Percentiles rank a stretch among this genome's conserved stretches.
Evolutionary conservation across 1,140 invertebrate genomes (phyloP).

Genomic region (Metaphire vulgaris): DNA sequence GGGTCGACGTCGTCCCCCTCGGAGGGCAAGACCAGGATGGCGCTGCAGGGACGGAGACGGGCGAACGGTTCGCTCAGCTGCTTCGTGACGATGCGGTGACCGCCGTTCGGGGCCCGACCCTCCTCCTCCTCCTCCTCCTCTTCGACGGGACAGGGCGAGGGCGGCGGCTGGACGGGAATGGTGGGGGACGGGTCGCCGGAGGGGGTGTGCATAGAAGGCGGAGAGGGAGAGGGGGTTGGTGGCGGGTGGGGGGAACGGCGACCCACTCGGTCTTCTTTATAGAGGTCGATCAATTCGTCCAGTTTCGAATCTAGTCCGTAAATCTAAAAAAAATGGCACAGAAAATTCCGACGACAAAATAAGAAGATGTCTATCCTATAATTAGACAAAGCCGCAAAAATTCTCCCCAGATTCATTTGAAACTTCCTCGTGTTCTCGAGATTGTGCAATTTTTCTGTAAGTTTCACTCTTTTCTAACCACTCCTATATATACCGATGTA

Average conservation of each 20-base stretch:
- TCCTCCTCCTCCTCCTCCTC: too few species aligned
- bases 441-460: too few species aligned
- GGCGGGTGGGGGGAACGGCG: background rate
- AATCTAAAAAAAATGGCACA: too few species aligned
- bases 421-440: too few species aligned
- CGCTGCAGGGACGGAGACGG: background rate
- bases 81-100: conserved; percentile 4
- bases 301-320: conserved; percentile 7
- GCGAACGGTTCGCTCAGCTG: conserved; percentile 14
- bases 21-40: background rate
- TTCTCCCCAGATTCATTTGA: too few species aligned
- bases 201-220: background rate
- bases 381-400: too few species aligned
- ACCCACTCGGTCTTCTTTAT: background rate
- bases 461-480: too few species aligned
- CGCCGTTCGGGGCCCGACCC: background rate
- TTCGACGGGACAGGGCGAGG: background rate
- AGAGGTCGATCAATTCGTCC: background rate
- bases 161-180: background rate
- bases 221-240: too few species aligned
- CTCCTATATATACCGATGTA: too few species aligned
- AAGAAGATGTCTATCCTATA: too few species aligned
- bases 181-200: background rate
- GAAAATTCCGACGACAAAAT: too few species aligned
- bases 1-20: background rate